phyloP scores from a whole-genome alignment of 30 jellyfish, hydroid and myxozoan species.

The Pseudorhiza aurosa region DNA sequence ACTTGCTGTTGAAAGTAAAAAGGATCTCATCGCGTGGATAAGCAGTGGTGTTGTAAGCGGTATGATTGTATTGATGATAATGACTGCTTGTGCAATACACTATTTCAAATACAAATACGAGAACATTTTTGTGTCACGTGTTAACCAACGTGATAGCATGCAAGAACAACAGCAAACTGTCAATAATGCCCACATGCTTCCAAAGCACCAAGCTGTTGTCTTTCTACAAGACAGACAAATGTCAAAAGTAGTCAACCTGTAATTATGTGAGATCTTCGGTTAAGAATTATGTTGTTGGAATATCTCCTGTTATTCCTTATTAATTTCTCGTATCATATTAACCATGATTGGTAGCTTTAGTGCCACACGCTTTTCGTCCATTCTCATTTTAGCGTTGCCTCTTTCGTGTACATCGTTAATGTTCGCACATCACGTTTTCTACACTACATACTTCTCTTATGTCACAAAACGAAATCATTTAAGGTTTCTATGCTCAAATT shows the following conservation, averaged over 20 bases:
- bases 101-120: slow-evolving; percentile 61
- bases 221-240: slow-evolving; percentile 30
- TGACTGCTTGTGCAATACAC: slow-evolving; percentile 82
- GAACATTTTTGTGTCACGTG: slow-evolving; percentile 58
- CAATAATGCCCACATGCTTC: slow-evolving; percentile 19
- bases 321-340: no score
- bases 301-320: no score
- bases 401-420: no score
- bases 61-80: slow-evolving; percentile 61
- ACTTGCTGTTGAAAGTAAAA: slow-evolving; percentile 56
- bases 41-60: slow-evolving; percentile 89
- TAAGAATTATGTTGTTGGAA: no score
- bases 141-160: slow-evolving; percentile 8
- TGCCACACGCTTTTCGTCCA: no score
- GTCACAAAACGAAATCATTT: no score
- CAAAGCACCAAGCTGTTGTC: slow-evolving; percentile 38
- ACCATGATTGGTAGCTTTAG: no score
- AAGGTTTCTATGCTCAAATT: no score
- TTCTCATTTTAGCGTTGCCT: no score
- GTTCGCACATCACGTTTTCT: no score
- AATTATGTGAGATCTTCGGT: no score
- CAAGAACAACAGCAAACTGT: slow-evolving; percentile 37
- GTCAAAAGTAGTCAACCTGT: slow-evolving; percentile 46
- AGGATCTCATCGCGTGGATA: slow-evolving; percentile 80
- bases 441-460: no score